Percentiles rank a stretch among this genome's conserved stretches.
These are phyloP conservation scores for Molossus molossus DNA, from an alignment of 2,797 vertebrate species.

Conservation along the genomic window DNA sequence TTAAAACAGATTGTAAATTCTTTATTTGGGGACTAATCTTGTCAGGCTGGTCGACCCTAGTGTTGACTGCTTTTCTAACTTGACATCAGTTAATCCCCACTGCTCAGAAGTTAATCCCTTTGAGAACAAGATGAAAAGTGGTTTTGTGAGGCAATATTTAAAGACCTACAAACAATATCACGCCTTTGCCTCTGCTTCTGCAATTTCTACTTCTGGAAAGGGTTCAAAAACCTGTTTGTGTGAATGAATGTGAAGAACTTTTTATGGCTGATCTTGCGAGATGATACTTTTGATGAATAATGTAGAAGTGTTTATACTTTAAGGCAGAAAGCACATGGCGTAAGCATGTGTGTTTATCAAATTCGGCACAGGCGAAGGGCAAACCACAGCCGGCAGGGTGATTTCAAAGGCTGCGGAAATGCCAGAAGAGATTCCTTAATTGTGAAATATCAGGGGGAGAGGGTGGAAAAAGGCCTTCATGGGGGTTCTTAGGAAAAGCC, in stretches of 20 bases:
- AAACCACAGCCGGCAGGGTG: not conserved
- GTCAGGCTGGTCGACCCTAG: slow-evolving; percentile 65
- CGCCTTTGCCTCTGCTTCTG: slow-evolving; percentile 74
- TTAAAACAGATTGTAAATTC: slow-evolving; percentile 81
- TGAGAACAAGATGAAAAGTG: slow-evolving; percentile 85
- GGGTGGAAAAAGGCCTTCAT: not conserved
- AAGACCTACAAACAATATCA: slow-evolving; percentile 85
- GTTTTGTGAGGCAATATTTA: slow-evolving; percentile 79
- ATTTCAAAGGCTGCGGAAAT: not conserved
- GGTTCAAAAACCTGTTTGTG: slow-evolving; percentile 82
- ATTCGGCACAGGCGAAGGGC: not conserved
- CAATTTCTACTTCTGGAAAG: slow-evolving; percentile 85
- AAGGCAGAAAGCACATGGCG: slow-evolving; percentile 18
- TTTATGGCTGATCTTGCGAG: slow-evolving; percentile 77
- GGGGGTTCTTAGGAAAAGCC: not conserved
- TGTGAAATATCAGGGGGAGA: slow-evolving; percentile 6
- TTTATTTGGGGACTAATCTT: slow-evolving; percentile 74
- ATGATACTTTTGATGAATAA: slow-evolving; percentile 79
- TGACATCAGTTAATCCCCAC: slow-evolving; percentile 78
- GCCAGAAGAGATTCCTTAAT: slow-evolving; percentile 26
- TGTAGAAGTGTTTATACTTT: slow-evolving; percentile 67
- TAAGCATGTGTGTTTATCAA: slow-evolving; percentile 66
- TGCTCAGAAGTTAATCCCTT: slow-evolving; percentile 81
- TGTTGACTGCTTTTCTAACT: slow-evolving; percentile 81
- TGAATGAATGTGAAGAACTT: slow-evolving; percentile 80